Evolutionary conservation across 1,140 invertebrate genomes (phyloP).

Genomic region (Ruditapes philippinarum): DNA sequence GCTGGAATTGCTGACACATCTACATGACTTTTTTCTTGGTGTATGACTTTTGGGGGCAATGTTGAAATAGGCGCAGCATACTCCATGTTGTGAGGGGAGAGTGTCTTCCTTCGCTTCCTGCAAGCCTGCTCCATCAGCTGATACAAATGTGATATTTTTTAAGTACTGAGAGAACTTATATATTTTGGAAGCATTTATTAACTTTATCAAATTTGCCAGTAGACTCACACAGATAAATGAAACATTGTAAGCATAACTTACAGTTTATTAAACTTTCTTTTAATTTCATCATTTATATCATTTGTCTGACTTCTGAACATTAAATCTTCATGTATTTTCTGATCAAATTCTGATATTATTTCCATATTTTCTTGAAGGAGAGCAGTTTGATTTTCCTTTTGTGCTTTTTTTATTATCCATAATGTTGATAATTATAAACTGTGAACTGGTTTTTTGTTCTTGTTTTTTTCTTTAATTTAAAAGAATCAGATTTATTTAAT

Average conservation of each 20-base stretch:
- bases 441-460: background rate
- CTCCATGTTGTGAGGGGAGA: slow-evolving; percentile 62
- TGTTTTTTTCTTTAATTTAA: no score
- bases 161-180: no score
- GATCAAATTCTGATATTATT: slow-evolving; percentile 44
- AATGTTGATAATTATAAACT: no score
- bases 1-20: slow-evolving; percentile 86
- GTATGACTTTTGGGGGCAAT: slow-evolving; percentile 82
- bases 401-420: background rate
- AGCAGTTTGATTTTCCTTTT: slow-evolving; percentile 11
- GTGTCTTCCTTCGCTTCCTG: slow-evolving; percentile 60
- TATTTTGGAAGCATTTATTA: no score
- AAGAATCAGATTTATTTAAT: no score
- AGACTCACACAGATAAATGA: no score
- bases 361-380: slow-evolving; percentile 28
- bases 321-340: slow-evolving; percentile 38
- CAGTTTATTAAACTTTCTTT: slow-evolving; percentile 29
- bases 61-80: slow-evolving; percentile 83
- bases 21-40: slow-evolving; percentile 85
- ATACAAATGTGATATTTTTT: no score
- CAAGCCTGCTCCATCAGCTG: slow-evolving; percentile 62
- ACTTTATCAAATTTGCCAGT: no score
- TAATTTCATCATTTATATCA: slow-evolving; percentile 40
- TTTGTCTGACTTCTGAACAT: slow-evolving; percentile 50
- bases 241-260: slow-evolving; percentile 18